These are phyloP conservation scores for Drosophila leontia DNA, from an alignment of 1,140 invertebrate genomes.

Conservation along the genomic window DNA sequence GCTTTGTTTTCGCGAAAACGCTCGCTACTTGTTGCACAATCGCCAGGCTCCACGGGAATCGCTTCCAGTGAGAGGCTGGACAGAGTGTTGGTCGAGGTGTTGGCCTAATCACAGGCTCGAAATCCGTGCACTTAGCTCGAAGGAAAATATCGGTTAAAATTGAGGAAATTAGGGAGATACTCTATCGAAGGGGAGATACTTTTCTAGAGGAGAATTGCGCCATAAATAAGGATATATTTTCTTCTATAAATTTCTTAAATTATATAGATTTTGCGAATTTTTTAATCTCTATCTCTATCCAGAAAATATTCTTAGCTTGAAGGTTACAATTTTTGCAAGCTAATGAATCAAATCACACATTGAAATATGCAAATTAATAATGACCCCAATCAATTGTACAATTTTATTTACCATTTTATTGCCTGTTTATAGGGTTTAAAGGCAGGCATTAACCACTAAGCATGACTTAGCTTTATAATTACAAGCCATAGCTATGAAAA, in stretches of 20 bases:
- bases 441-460: neutral
- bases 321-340: neutral
- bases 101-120: slow-evolving; percentile 68
- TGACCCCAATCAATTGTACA: neutral
- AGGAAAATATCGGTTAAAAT: slow-evolving; percentile 15
- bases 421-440: neutral
- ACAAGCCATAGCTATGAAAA: neutral
- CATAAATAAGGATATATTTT: neutral
- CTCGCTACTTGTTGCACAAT: slow-evolving; percentile 72
- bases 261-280: neutral
- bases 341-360: slow-evolving; percentile 2
- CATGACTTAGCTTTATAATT: neutral
- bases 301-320: neutral
- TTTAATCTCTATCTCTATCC: no score
- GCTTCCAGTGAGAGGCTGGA: neutral
- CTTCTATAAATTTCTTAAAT: neutral
- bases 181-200: neutral
- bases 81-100: slow-evolving; percentile 33
- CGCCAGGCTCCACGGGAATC: slow-evolving; percentile 18
- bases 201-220: neutral
- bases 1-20: slow-evolving; percentile 45
- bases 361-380: slow-evolving; percentile 1
- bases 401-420: slow-evolving; percentile 4
- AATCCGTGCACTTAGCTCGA: slow-evolving; percentile 19
- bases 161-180: slow-evolving; percentile 4